These are phyloP conservation scores for Nomada fucata DNA, from an alignment of 2,888 invertebrate genomes.

Conservation along the genomic window DNA sequence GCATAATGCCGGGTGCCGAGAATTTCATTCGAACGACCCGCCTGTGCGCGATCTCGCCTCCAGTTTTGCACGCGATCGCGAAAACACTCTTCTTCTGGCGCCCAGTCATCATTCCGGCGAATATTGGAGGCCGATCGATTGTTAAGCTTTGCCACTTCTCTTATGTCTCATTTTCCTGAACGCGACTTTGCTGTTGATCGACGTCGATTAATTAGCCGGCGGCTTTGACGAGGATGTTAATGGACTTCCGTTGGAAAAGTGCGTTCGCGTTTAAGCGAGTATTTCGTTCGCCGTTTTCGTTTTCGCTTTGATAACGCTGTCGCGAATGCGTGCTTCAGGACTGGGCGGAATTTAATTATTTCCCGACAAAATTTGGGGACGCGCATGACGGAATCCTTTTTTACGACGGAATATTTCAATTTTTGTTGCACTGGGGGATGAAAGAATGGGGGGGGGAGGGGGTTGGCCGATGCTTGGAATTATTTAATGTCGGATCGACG, in stretches of 20 bases:
- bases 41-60: conserved; percentile 32
- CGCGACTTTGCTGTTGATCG: no score
- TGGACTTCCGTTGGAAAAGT: no score
- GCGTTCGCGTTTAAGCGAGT: no score
- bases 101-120: not conserved
- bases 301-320: not conserved
- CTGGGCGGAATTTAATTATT: conserved; percentile 5
- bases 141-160: no score
- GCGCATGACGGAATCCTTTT: conserved; percentile 5
- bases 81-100: conserved; percentile 36
- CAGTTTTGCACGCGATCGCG: conserved; percentile 29
- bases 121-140: no score
- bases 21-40: conserved; percentile 49
- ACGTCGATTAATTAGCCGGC: no score
- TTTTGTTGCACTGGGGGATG: not conserved
- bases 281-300: not conserved
- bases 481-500: not conserved
- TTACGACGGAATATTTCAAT: conserved; percentile 25
- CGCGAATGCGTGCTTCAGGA: not conserved
- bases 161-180: no score
- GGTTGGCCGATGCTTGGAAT: not conserved
- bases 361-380: conserved; percentile 8
- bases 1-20: conserved; percentile 58
- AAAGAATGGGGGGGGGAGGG: no score
- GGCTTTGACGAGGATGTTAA: no score